Conservation (phyloP, 2,113 vertebrate genomes). For the Fregata magnificens region DNA sequence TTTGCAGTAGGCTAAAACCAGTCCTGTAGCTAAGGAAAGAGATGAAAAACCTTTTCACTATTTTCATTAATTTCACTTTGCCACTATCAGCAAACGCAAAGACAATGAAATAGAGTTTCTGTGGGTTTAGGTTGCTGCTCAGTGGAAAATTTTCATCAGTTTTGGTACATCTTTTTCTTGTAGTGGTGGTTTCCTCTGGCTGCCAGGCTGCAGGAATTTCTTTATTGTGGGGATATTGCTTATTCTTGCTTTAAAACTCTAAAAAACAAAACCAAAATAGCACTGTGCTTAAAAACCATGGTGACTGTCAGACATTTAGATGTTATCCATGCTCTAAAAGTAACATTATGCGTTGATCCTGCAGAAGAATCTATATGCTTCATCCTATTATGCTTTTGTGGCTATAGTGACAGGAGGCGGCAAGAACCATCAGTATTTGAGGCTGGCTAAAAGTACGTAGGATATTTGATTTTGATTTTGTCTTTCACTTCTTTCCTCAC, state of each 20-base stretch:
- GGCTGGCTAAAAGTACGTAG: neutral
- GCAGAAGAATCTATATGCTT: neutral
- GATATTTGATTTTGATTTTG: neutral
- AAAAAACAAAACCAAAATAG: neutral
- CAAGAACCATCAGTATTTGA: neutral
- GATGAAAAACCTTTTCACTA: neutral
- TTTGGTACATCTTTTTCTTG: conserved; percentile 63
- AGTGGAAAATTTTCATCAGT: conserved; percentile 57
- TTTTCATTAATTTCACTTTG: neutral
- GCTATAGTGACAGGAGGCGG: neutral
- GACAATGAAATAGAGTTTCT: neutral
- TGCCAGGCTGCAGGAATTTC: conserved; percentile 84
- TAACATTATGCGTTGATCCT: neutral
- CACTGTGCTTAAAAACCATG: neutral
- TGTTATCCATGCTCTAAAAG: neutral
- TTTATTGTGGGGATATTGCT: conserved; percentile 71
- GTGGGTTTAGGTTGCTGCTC: neutral
- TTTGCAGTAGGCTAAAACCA: neutral
- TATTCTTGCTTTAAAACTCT: conserved; percentile 84
- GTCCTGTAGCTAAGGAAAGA: neutral
- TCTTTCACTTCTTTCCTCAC: neutral
- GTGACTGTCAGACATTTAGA: neutral
- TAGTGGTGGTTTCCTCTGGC: conserved; percentile 76
- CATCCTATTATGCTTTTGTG: neutral
- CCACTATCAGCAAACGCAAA: neutral